These are phyloP conservation scores for Sinodicranocentrus sp. DNA, from an alignment of 2,888 invertebrate genomes.

Conservation along the genomic window DNA sequence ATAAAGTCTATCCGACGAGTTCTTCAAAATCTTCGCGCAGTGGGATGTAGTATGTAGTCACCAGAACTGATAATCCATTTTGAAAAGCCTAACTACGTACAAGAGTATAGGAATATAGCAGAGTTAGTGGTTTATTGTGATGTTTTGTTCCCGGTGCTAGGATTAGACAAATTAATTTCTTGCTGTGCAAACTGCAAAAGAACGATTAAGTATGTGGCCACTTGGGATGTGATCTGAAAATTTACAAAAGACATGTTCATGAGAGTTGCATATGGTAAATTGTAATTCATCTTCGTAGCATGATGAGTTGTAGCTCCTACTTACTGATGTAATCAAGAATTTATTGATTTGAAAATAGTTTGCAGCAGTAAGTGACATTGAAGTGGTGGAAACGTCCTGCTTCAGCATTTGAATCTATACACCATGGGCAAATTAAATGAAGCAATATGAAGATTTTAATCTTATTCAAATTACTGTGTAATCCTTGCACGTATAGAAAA, in stretches of 20 bases:
- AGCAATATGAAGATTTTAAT: too few relatives aligned
- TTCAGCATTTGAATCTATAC: constrained; percentile 65
- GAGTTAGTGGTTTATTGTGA: too few relatives aligned
- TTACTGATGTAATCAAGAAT: constrained; percentile 68
- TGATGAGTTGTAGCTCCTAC: background rate
- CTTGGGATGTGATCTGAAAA: constrained; percentile 63
- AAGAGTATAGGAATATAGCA: too few relatives aligned
- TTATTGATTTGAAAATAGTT: constrained; percentile 73
- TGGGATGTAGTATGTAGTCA: too few relatives aligned
- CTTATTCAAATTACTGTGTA: too few relatives aligned
- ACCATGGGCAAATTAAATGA: background rate
- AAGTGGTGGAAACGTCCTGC: constrained; percentile 55
- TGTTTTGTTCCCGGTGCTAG: too few relatives aligned
- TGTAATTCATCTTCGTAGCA: background rate
- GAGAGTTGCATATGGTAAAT: background rate
- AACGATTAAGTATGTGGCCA: constrained; percentile 71
- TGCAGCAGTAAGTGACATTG: constrained; percentile 59
- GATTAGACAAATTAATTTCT: constrained; percentile 40
- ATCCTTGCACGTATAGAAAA: too few relatives aligned
- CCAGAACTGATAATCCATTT: too few relatives aligned
- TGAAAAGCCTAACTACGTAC: too few relatives aligned
- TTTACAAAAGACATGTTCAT: too few relatives aligned
- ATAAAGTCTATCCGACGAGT: too few relatives aligned
- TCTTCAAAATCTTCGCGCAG: too few relatives aligned
- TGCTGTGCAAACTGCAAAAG: constrained; percentile 70